phyloP scores from a whole-genome alignment of 2,888 invertebrate genomes.

The Hyposoter dolosus region DNA sequence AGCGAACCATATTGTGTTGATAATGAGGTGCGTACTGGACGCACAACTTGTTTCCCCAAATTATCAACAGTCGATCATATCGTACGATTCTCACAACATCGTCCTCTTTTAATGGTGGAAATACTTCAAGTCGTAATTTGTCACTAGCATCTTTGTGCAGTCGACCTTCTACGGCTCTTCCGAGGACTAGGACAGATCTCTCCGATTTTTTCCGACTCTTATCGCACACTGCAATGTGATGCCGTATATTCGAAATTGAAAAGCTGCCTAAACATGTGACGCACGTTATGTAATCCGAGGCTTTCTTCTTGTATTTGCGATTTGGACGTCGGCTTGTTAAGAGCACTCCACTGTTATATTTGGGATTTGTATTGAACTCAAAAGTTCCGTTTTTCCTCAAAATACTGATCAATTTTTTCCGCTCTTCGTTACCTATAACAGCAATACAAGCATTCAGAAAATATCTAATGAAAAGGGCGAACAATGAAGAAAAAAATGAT shows the following conservation, averaged over 20 bases:
- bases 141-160: not conserved
- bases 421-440: not conserved
- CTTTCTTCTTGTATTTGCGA: not conserved
- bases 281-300: not conserved
- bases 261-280: not conserved
- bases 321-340: constrained; percentile 1
- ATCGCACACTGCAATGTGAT: not conserved
- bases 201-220: not conserved
- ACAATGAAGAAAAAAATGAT: not conserved
- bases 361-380: not conserved
- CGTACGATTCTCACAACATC: constrained; percentile 2
- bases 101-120: constrained; percentile 22
- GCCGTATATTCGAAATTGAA: not conserved
- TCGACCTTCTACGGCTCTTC: not conserved
- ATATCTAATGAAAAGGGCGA: not conserved
- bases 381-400: not conserved
- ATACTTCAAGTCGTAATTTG: not conserved
- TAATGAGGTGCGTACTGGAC: not conserved
- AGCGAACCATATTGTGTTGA: constrained; percentile 4
- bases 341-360: not conserved
- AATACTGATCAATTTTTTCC: not conserved
- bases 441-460: not conserved
- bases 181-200: not conserved
- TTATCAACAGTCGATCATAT: constrained; percentile 16
- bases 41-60: constrained; percentile 24